Conservation (phyloP, 2,888 invertebrate species). For the Thysanoteuthis rhombus region DNA sequence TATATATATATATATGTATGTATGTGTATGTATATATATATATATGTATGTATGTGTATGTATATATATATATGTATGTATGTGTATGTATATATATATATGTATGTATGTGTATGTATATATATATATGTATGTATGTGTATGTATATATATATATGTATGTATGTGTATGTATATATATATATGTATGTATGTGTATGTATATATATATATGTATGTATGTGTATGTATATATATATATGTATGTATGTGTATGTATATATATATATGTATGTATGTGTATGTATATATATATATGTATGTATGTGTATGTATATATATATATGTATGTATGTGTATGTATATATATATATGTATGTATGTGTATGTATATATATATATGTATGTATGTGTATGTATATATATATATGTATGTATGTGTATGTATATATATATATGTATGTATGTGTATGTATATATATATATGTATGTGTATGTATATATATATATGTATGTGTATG, state of each 20-base stretch:
- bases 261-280: not conserved
- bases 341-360: not conserved
- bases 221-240: not conserved
- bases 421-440: not conserved
- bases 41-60: not conserved
- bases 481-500: conserved; percentile 29
- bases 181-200: not conserved
- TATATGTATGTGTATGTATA: conserved; percentile 23
- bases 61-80: not conserved
- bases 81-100: conserved; percentile 18
- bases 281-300: not conserved
- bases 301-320: not conserved
- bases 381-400: not conserved
- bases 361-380: not conserved
- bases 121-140: not conserved
- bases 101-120: not conserved
- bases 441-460: not conserved
- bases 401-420: not conserved
- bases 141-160: not conserved
- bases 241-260: not conserved
- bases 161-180: not conserved
- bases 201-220: not conserved
- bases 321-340: not conserved
- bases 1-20: conserved; percentile 22
- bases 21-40: not conserved